These are phyloP conservation scores for Blastobasis adustella DNA, from an alignment of 2,888 invertebrate species.

Conservation along the genomic window DNA sequence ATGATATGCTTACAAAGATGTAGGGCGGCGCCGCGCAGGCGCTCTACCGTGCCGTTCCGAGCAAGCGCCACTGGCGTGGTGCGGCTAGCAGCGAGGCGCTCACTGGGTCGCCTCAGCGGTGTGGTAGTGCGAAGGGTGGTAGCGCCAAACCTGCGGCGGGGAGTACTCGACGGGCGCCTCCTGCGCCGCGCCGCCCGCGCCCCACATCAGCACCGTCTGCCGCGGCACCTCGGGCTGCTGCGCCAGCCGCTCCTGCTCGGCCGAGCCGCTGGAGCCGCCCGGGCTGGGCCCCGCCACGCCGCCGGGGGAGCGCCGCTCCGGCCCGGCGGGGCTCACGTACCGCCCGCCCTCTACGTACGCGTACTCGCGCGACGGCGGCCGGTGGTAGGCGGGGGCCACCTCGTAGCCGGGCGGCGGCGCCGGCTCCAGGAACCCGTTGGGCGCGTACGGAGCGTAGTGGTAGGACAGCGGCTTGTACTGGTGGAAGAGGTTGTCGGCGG, in stretches of 20 bases:
- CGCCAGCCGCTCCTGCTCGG: slow-evolving; percentile 57
- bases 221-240: slow-evolving; percentile 77
- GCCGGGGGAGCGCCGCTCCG: slow-evolving; percentile 78
- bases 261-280: slow-evolving; percentile 58
- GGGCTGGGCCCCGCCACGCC: slow-evolving; percentile 69
- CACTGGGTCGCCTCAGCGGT: slow-evolving; percentile 70
- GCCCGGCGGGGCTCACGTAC: slow-evolving; percentile 77
- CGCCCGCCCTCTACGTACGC: slow-evolving; percentile 75
- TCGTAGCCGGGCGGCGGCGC: slow-evolving; percentile 77
- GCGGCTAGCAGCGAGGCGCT: slow-evolving; percentile 22
- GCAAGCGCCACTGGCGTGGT: too few relatives aligned
- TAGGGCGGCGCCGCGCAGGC: too few relatives aligned
- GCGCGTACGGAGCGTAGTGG: slow-evolving; percentile 82
- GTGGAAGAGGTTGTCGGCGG: slow-evolving; percentile 90
- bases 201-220: slow-evolving; percentile 97
- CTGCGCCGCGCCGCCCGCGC: slow-evolving; percentile 70
- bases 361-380: slow-evolving; percentile 75
- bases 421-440: slow-evolving; percentile 89
- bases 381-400: slow-evolving; percentile 78
- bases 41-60: too few relatives aligned
- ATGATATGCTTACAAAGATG: too few relatives aligned
- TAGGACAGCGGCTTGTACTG: slow-evolving; percentile 93
- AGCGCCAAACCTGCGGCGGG: slow-evolving; percentile 71
- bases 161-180: slow-evolving; percentile 65
- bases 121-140: slow-evolving; percentile 67